These are phyloP conservation scores for Balanococcus diminutus DNA, from an alignment of 2,888 invertebrate species.

Conservation along the genomic window DNA sequence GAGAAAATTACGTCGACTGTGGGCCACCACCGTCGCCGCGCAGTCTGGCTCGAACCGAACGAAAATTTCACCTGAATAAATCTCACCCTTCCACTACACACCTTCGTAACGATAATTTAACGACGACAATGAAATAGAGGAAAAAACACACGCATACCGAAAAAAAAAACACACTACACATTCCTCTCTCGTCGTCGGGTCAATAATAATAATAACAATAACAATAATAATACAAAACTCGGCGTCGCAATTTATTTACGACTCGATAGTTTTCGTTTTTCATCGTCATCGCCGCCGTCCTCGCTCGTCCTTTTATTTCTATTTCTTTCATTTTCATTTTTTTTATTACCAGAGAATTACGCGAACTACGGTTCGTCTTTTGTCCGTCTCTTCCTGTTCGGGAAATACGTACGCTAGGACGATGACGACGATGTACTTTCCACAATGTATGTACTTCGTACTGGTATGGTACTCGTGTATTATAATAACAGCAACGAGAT, in stretches of 20 bases:
- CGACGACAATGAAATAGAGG: neutral
- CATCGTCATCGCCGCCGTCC: neutral
- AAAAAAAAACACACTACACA: neutral
- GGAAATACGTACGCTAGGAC: neutral
- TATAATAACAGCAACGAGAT: neutral
- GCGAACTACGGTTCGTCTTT: neutral
- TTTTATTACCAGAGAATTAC: neutral
- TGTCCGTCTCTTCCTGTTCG: neutral
- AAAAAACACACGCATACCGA: no score
- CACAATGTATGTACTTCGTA: neutral
- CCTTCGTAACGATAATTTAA: neutral
- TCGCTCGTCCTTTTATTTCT: neutral
- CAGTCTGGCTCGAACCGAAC: neutral
- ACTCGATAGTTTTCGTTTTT: neutral
- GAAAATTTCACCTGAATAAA: neutral
- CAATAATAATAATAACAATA: neutral
- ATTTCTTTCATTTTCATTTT: neutral
- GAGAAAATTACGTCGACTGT: neutral
- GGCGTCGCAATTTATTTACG: neutral
- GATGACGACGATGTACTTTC: neutral
- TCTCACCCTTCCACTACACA: neutral
- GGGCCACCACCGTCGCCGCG: neutral
- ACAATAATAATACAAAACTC: neutral
- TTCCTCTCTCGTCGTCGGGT: neutral
- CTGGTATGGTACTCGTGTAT: no score